These are phyloP conservation scores for Flexamia atlantica DNA, from an alignment of 2,888 invertebrate species.

Conservation along the genomic window DNA sequence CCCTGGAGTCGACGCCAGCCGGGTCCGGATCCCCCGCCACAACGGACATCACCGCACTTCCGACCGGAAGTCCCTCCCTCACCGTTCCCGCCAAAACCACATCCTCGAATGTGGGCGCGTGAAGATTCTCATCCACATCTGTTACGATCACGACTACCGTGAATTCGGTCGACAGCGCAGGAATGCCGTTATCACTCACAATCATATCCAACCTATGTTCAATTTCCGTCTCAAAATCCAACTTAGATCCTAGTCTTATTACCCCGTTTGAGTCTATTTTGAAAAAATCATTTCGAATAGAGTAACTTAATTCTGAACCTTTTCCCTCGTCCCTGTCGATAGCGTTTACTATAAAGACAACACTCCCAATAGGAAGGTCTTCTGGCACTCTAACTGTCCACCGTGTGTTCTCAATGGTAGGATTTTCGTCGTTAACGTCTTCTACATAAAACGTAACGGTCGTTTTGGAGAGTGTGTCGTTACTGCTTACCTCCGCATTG, in stretches of 20 bases:
- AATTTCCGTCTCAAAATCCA: constrained; percentile 94
- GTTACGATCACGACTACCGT: constrained; percentile 90
- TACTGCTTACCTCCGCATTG: constrained; percentile 83
- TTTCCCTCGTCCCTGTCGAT: constrained; percentile 86
- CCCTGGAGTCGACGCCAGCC: constrained; percentile 86
- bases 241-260: constrained; percentile 84
- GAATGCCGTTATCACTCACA: constrained; percentile 91
- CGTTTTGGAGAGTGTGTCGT: constrained; percentile 80
- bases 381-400: constrained; percentile 87
- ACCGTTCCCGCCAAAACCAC: constrained; percentile 86
- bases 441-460: constrained; percentile 88
- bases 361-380: constrained; percentile 92
- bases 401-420: constrained; percentile 87
- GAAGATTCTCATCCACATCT: constrained; percentile 95
- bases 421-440: constrained; percentile 94
- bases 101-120: constrained; percentile 89
- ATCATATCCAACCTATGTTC: constrained; percentile 91
- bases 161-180: constrained; percentile 87
- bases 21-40: constrained; percentile 89
- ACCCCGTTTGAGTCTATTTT: constrained; percentile 93
- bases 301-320: constrained; percentile 73
- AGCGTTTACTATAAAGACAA: constrained; percentile 89
- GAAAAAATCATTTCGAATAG: constrained; percentile 79
- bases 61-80: constrained; percentile 87
- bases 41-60: constrained; percentile 86